Evolutionary conservation across 1,140 invertebrate species (phyloP), one percentile per base, ranked within the genome.

Genomic region (Arctopsyche grandis): DNA sequence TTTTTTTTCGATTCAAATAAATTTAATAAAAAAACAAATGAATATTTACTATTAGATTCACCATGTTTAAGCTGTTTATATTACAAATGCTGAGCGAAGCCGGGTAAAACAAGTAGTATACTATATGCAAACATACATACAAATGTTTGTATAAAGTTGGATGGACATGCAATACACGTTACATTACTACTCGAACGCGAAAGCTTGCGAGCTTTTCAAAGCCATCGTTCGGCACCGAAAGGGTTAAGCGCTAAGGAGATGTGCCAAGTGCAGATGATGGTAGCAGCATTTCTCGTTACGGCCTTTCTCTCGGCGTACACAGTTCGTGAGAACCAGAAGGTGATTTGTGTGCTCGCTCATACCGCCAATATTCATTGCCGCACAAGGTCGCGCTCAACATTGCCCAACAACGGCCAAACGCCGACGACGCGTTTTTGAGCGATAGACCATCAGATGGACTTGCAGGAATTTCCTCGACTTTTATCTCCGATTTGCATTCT

Each of bases 331-430:
- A 66, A 66, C 63, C 63, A 66, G 63, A 66, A 66, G 63, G 63
- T 66, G 63, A 66, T 66, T 66, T 66, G 63, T 29, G 3, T 22
- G 63, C 29, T 38, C 48, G 48, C 16, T 52, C 48, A 16, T 14
- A 52, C 10, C 16, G 29, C 29, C n/a, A 60, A 66, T 66, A 66
- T 66, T 66, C 63, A 66, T 66, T 66, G 63, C 63, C 63, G 63
- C 63, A 26, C 63, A 66, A 66, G 63, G 63, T 66, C 63, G 63
- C 48, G 29, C 29, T 38, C 29, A 52, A 52, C 48, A 22, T 66
- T 66, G 21, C 63, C n/a, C n/a, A n/a, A n/a, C 21, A 66, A 66
- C 24, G 9, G 7, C 7, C 48, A 52, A 52, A 52, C 29, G 29
- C 29, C 29, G 7, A 38, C 1, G 29, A 38, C 29, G 29, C 29